A percentile compares a stretch with the other conserved stretches of the same genome.
These are phyloP conservation scores for Oreonectes daqikongensis DNA, from an alignment of 2,797 vertebrate genomes.

Conservation along the genomic window DNA sequence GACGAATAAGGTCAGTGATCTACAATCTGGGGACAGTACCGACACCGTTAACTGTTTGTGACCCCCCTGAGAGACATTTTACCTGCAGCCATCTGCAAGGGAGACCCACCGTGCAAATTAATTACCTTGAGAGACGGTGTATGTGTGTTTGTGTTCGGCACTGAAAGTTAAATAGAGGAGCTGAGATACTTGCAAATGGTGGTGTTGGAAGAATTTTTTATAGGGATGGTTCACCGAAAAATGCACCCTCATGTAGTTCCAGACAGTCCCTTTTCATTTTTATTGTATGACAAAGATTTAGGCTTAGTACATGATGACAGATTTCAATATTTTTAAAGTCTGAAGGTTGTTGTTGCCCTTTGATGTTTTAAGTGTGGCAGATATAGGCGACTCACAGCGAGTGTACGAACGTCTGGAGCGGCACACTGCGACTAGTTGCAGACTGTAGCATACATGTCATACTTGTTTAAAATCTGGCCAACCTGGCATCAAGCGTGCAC, in stretches of 20 bases:
- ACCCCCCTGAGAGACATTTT: slow-evolving; percentile 50
- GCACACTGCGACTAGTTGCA: background rate
- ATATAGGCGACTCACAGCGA: background rate
- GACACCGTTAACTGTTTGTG: slow-evolving; percentile 44
- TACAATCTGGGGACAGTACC: slow-evolving; percentile 45
- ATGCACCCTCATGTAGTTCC: background rate
- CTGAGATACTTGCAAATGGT: slow-evolving; percentile 7
- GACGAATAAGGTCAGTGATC: slow-evolving; percentile 51
- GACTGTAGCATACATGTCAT: background rate
- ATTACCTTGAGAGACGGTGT: slow-evolving; percentile 20
- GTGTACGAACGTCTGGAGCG: background rate
- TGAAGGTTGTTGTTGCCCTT: background rate
- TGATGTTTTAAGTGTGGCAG: background rate
- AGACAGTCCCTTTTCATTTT: background rate
- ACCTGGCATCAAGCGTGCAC: background rate
- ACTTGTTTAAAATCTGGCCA: background rate
- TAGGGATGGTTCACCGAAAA: background rate
- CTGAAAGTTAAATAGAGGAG: slow-evolving; percentile 27
- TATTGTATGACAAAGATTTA: background rate
- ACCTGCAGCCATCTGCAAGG: slow-evolving; percentile 50
- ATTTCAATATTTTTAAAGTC: background rate
- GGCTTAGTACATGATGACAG: background rate
- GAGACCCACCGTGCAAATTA: slow-evolving; percentile 46
- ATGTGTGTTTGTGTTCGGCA: slow-evolving; percentile 1
- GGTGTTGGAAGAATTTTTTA: background rate